Base-by-base conservation (phyloP, 35 echinoderm and acorn worm genomes). In the Lytechinus variegatus region DNA sequence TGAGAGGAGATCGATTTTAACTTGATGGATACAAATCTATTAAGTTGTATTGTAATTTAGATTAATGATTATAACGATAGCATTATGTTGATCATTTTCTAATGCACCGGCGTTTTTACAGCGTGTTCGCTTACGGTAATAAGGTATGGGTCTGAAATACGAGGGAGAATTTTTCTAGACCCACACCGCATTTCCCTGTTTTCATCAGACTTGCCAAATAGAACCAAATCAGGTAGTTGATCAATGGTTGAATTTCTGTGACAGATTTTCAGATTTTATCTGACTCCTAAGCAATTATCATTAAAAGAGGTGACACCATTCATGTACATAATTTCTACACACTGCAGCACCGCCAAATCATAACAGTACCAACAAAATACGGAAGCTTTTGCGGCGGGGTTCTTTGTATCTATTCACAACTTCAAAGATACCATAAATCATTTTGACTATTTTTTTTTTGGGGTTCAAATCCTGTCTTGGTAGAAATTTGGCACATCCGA, bases 211-310 rank as follows among this genome's bases (percentile, higher is more conserved):
- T 79, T 6, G 66, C 66, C 19, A 16, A 79, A 79, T n/a, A 79
- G 16, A 79, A 79, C n/a, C 19, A 79, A 79, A 79, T 79, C 66
- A 24, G 19, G 1, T 5, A 56, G 92, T 93, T 93, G 92, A 93
- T 93, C 24, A 56, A 93, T 57, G 52, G 27, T 5, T 6, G 57
- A 93, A 56, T 93, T 44, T 55, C 12, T 55, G 56, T 93, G 92
- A 93, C 92, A 57, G 88, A 44, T 52, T 55, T 55, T 21, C n/a
- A 55, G 92, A 93, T 93, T 93, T 27, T 21, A 93, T 93, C 92
- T 53, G n/a, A 27, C 28, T 57, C 54, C 54, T 55, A 93, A 90
- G 28, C 54, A 57, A 57, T 93, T 93, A 93, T 93, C 53, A 55
- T 54, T 55, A 57, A 93, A 93, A 57, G 92, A 53, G 53, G 5